These are phyloP conservation scores for Grantiella picta DNA, from an alignment of 2,113 vertebrate species.

Conservation along the genomic window DNA sequence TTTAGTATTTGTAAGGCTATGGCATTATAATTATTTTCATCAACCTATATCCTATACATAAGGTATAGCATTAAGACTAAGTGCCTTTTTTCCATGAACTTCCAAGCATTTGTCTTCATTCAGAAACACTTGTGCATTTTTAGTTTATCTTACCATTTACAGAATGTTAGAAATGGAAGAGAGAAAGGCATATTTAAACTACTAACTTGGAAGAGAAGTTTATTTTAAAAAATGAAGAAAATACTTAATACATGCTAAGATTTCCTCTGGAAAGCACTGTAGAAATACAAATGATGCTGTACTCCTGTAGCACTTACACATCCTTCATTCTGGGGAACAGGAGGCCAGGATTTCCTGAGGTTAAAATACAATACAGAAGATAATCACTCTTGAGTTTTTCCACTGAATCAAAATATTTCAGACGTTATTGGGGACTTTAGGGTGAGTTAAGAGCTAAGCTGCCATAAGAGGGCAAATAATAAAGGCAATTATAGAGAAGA, in stretches of 20 bases:
- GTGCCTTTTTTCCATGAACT: neutral
- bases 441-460: neutral
- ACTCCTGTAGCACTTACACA: neutral
- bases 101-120: neutral
- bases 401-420: neutral
- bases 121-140: neutral
- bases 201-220: neutral
- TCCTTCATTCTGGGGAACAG: neutral
- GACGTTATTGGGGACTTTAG: neutral
- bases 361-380: neutral
- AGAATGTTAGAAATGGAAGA: neutral
- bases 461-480: neutral
- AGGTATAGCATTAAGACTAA: neutral
- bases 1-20: neutral
- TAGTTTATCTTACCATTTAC: neutral
- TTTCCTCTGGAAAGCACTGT: neutral
- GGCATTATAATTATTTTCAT: neutral
- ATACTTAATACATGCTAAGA: neutral
- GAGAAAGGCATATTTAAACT: neutral
- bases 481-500: neutral
- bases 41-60: neutral
- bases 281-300: neutral
- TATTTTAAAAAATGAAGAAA: neutral
- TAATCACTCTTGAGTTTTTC: neutral
- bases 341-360: neutral